phyloP scores from a whole-genome alignment of 2,888 invertebrate species.

The Flexamia atlantica region DNA sequence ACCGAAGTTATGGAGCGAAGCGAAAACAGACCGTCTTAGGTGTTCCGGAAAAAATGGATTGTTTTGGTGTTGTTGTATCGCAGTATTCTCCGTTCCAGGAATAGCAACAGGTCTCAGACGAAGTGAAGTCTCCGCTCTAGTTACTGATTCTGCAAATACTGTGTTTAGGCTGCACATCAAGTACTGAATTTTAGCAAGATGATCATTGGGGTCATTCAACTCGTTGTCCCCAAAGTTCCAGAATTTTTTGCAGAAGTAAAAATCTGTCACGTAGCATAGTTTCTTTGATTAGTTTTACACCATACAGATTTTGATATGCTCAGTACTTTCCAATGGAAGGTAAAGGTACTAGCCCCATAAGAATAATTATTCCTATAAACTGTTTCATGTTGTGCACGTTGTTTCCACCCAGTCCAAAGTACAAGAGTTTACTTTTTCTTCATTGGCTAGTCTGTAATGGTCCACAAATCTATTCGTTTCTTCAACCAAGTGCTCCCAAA shows the following conservation, averaged over 20 bases:
- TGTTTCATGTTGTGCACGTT: conserved; percentile 12
- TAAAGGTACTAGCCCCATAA: conserved; percentile 25
- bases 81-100: too few species aligned
- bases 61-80: too few species aligned
- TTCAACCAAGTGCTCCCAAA: conserved; percentile 19
- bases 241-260: conserved; percentile 24
- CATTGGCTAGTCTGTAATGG: background rate
- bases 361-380: conserved; percentile 13
- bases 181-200: background rate
- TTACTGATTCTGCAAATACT: background rate
- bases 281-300: conserved; percentile 13
- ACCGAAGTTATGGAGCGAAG: too few species aligned
- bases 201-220: background rate
- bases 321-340: conserved; percentile 8
- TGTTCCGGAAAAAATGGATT: too few species aligned
- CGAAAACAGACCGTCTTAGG: too few species aligned
- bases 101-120: too few species aligned
- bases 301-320: background rate
- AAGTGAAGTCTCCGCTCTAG: too few species aligned
- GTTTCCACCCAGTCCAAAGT: conserved; percentile 17
- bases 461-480: conserved; percentile 3
- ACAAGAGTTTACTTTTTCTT: background rate
- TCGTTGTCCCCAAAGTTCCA: conserved; percentile 26
- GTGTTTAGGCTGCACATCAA: background rate
- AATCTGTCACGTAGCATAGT: conserved; percentile 16